Conservation (phyloP, 2,797 vertebrate species). For the Buceros bicornis region DNA sequence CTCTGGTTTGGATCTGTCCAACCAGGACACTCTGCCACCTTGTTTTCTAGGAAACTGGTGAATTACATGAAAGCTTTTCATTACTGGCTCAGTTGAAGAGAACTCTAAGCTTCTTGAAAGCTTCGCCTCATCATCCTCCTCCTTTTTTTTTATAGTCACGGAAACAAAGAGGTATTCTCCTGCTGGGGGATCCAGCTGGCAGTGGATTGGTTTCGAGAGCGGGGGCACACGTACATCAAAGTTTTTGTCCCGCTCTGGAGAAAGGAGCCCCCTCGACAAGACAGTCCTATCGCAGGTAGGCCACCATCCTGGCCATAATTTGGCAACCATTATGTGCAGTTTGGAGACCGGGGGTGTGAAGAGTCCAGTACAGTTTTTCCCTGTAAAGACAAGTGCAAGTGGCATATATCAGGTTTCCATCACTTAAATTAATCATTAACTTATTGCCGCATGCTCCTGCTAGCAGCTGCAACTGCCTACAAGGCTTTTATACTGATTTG, state of each 20-base stretch:
- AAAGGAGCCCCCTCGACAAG: conserved; percentile 87
- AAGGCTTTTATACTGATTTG: background rate
- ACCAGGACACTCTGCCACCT: background rate
- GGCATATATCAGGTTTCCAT: background rate
- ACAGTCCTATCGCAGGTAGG: conserved; percentile 89
- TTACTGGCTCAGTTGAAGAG: background rate
- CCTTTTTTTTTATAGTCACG: conserved; percentile 83
- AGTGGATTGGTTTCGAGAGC: conserved; percentile 92
- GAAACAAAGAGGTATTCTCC: conserved; percentile 93
- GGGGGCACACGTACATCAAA: conserved; percentile 90
- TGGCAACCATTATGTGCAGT: background rate
- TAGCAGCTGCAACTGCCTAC: background rate
- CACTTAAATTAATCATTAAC: background rate
- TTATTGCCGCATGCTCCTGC: background rate
- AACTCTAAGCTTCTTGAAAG: background rate
- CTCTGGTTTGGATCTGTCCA: background rate
- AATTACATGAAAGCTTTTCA: background rate
- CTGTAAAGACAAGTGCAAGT: background rate
- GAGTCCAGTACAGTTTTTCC: background rate
- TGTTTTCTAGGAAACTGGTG: background rate
- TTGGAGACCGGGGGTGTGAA: background rate
- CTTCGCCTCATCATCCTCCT: background rate
- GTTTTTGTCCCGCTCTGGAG: conserved; percentile 95
- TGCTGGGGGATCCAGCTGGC: conserved; percentile 93
- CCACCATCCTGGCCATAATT: background rate